Conservation (phyloP, 2,113 vertebrate genomes). For the Chauna torquata region DNA sequence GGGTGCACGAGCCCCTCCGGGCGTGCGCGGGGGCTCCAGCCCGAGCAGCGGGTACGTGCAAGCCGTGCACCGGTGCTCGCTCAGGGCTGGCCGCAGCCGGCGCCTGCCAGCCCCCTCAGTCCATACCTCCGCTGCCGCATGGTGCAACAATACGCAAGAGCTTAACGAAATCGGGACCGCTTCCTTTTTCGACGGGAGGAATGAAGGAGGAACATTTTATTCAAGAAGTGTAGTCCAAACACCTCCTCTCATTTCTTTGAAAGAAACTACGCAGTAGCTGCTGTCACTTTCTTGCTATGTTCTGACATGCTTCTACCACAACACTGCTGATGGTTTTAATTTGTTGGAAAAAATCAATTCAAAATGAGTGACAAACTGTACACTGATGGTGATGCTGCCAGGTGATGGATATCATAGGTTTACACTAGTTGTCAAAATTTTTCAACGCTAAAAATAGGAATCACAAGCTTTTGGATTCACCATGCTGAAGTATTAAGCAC, state of each 20-base stretch:
- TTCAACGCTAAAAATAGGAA: constrained; percentile 50
- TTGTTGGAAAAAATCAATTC: constrained; percentile 5
- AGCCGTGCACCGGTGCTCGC: background rate
- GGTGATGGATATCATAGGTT: background rate
- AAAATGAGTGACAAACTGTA: constrained; percentile 34
- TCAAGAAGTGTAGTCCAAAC: background rate
- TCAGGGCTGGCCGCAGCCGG: background rate
- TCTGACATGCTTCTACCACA: background rate
- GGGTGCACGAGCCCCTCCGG: background rate
- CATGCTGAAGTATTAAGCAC: background rate
- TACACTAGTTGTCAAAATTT: constrained; percentile 38
- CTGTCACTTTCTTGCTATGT: background rate
- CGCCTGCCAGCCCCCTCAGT: fast-evolving
- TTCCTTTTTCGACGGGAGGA: background rate
- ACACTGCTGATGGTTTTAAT: constrained; percentile 38
- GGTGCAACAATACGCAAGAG: background rate
- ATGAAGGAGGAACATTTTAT: background rate
- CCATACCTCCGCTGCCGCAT: fast-evolving
- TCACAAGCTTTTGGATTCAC: constrained; percentile 10
- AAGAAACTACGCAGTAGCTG: background rate
- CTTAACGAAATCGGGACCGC: background rate
- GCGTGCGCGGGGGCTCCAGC: background rate
- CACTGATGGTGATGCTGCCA: background rate
- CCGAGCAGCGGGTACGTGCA: too few relatives aligned
- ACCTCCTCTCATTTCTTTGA: background rate